Percentiles rank a stretch among this genome's conserved stretches.
Evolutionary conservation across 37 sponge, comb jelly and placozoan species (phyloP).

Genomic region (Axinella damicornis): DNA sequence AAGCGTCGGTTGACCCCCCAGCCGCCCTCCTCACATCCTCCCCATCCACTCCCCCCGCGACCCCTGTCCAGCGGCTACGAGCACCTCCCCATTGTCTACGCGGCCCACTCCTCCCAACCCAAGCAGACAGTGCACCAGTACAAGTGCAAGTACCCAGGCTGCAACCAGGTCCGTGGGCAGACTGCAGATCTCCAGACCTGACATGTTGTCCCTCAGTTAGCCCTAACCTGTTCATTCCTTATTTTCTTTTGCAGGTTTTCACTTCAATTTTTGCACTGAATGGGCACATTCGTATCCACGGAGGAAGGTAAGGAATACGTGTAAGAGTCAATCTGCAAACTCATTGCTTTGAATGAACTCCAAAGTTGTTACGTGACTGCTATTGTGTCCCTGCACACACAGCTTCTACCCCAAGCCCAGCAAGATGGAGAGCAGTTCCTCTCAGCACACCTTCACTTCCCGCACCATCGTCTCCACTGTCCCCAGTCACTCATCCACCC

Average conservation of each 20-base stretch:
- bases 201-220: no score
- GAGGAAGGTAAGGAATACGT: constrained; percentile 74
- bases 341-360: no score
- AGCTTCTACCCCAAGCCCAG: constrained; percentile 33
- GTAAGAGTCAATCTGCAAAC: no score
- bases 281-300: constrained; percentile 87
- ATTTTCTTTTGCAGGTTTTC: constrained; percentile 39
- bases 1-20: no score
- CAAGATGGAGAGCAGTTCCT: constrained; percentile 1
- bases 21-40: no score
- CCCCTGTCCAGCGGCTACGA: not conserved
- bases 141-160: constrained; percentile 77
- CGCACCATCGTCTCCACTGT: not conserved
- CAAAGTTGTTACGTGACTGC: no score
- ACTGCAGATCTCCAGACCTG: no score
- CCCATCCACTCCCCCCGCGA: no score
- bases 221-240: no score
- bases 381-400: no score
- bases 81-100: constrained; percentile 49
- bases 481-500: not conserved
- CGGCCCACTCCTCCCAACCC: constrained; percentile 37
- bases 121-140: constrained; percentile 46
- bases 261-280: constrained; percentile 82
- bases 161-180: constrained; percentile 69
- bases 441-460: not conserved